These are phyloP conservation scores for Balaenoptera acutorostrata DNA, from an alignment of 2,113 vertebrate genomes.

Conservation along the genomic window DNA sequence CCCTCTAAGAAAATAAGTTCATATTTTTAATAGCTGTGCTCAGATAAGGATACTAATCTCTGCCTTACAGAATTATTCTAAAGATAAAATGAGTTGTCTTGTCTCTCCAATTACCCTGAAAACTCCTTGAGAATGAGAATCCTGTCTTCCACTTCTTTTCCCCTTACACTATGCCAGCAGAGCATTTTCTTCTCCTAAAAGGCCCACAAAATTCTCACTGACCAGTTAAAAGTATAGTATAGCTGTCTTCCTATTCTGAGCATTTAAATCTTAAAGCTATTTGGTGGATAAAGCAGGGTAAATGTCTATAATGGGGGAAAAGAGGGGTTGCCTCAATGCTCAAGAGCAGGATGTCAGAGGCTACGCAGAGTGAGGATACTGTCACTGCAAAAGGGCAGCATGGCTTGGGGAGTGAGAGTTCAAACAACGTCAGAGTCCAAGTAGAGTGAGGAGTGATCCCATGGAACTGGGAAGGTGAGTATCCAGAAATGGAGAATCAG, in stretches of 20 bases:
- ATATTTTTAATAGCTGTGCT: slow-evolving; percentile 68
- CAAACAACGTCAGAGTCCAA: not conserved
- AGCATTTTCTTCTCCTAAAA: not conserved
- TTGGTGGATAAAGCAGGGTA: not conserved
- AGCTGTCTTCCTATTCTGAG: not conserved
- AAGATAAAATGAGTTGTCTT: slow-evolving; percentile 65
- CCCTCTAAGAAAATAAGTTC: slow-evolving; percentile 69
- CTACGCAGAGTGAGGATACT: not conserved
- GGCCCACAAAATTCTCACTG: not conserved
- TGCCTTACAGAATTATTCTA: slow-evolving; percentile 64
- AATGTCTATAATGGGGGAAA: rapidly evolving
- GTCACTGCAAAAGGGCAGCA: not conserved
- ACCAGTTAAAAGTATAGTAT: not conserved
- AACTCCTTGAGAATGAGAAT: slow-evolving; percentile 52
- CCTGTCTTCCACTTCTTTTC: not conserved
- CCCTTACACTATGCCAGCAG: not conserved
- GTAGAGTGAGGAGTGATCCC: too few species aligned
- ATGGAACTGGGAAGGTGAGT: not conserved
- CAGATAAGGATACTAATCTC: slow-evolving; percentile 61
- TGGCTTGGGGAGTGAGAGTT: not conserved
- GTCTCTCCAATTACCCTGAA: slow-evolving; percentile 51
- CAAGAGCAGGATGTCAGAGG: not conserved
- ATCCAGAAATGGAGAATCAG: not conserved
- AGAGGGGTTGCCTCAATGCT: rapidly evolving
- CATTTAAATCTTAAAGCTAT: not conserved